A percentile compares a stretch with the other conserved stretches of the same genome.
Conservation (phyloP, 2,888 invertebrate genomes). For the Rutpela maculata region DNA sequence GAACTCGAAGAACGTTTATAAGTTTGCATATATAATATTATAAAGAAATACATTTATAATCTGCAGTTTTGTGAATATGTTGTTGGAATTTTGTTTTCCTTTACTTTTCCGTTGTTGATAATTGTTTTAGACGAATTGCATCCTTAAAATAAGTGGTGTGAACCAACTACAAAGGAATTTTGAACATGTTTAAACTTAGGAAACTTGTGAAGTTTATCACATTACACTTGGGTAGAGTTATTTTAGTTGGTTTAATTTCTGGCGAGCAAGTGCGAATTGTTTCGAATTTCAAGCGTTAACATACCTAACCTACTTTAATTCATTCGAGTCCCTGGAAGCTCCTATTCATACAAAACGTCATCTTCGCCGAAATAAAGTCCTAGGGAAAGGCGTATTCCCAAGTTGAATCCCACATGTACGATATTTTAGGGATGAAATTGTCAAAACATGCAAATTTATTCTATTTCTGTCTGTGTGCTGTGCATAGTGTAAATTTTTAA, state of each 20-base stretch:
- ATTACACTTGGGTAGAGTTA: neutral
- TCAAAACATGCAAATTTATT: slow-evolving; percentile 10
- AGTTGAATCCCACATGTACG: neutral
- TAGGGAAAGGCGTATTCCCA: neutral
- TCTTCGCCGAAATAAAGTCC: neutral
- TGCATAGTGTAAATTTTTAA: no score
- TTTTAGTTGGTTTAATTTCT: neutral
- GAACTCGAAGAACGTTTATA: no score
- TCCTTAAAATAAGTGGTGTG: neutral
- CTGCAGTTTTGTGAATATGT: no score
- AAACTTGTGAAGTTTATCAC: neutral
- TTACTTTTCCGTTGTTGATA: no score
- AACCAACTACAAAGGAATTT: neutral
- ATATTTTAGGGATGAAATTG: neutral
- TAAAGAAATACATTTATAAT: no score
- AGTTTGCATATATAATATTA: no score
- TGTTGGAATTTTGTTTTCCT: no score
- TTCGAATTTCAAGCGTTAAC: neutral
- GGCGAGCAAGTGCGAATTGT: neutral
- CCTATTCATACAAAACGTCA: neutral
- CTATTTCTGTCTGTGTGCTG: no score
- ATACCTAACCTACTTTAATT: neutral
- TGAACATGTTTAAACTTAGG: neutral
- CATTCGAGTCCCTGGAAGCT: neutral
- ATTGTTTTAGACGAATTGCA: no score